Evolutionary conservation across 2,797 vertebrate genomes (phyloP), one percentile per base, ranked within the genome.

Genomic region (Euphonia xanthogaster): DNA sequence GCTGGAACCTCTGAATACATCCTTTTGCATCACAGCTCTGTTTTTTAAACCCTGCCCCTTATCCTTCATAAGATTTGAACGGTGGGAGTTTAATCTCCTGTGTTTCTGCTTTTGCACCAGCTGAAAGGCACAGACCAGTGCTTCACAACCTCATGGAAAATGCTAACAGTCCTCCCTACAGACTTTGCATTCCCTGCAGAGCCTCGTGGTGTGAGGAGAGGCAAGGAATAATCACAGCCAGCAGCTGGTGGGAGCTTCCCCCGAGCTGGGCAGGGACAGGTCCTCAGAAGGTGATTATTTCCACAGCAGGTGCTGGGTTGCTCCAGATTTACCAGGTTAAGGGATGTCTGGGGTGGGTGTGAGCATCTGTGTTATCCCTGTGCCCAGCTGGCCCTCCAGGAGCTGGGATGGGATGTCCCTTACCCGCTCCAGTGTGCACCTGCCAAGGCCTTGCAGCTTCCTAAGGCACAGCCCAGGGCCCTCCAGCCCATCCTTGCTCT

Each of bases 401-500:
- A 71, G 28, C 25, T 0, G 17, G 30, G 45, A 37, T 73, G 47
- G 37, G 11, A 16, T 61, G 19, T 44, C 53, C 53, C 24, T 50
- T 9, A n/a, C 15, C 45, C 17, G 13, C 39, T 58, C 39, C 14
- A 30, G 2, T 0, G 14, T 28, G 33, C 14, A 15, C 39, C 24
- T 75, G 24, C 30, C 24, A 44, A 58, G 20, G 22, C 35, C 28
- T 9, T 28, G 22, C 23, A 30, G 48, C 33, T 75, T 37, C 54
- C 63, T 22, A 0, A 7, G 27, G 22, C 19, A 40, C 6, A 3
- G 53, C 17, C 15, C 4, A 45, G 58, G 62, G 6, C 1, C 3
- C 12, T 77, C 22, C 50, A 53, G 54, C 24, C 35, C 45, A 31
- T 16, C 24, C 22, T 21, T 30, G 21, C 1, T 73, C 35, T 91